Evolutionary conservation across 2,797 vertebrate genomes (phyloP), one percentile per base, ranked within the genome.

Genomic region (Melanotaenia parkinsoni): DNA sequence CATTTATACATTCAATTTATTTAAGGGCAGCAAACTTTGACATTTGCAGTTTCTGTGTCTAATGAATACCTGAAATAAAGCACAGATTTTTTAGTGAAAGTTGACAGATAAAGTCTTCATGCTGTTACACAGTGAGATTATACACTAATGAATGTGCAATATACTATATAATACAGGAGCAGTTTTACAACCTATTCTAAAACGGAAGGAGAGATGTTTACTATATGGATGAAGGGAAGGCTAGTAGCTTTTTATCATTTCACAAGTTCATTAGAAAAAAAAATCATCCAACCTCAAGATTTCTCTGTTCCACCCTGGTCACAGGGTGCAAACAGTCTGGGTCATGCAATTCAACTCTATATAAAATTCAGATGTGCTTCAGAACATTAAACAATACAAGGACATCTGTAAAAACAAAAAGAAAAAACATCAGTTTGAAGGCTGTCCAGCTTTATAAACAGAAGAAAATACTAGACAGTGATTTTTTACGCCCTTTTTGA

Each of bases 41-140:
- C 51, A 53, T 85, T 78, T 2, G 4, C 63, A 67, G 58, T 54
- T 16, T 35, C 51, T 5, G n/a, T n/a, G 11, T 69, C 0, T 0
- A 70, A 83, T 89, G 85, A 61, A 84, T 85, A 69, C 33, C 35
- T 72, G 57, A 72, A 67, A 79, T 68, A 64, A 87, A 60, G 71
- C 70, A 86, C 83, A 71, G 53, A 68, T 68, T 75, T 77, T 84
- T 69, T 59, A 22, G 85, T 80, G 78, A 77, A 70, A 69, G 14
- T 67, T 43, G 40, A 83, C 74, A 83, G 43, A 76, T 66, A 76
- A 71, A 63, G 30, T 80, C 77, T 74, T 82, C 88, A 84, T 87
- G 85, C 89, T 56, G 22, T 58, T 71, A 35, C 8, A 80, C 70
- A 63, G 38, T 66, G 50, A 72, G 47, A 77, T 69, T 50, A 77